These are phyloP conservation scores for Toxostoma redivivum DNA, from an alignment of 2,113 vertebrate genomes.

Conservation along the genomic window DNA sequence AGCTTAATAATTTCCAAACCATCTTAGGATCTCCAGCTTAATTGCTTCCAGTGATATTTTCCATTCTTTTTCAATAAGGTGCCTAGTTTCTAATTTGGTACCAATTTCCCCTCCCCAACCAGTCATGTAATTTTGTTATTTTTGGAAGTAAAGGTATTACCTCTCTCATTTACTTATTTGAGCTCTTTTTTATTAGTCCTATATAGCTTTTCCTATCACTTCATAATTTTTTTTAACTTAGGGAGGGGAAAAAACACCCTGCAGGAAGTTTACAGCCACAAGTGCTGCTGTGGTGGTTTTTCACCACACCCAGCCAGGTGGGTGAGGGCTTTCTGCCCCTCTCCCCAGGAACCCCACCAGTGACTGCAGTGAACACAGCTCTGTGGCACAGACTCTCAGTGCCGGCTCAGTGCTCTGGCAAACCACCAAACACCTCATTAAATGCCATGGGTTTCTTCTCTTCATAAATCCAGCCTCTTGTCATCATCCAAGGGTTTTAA, in stretches of 20 bases:
- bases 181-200: not conserved
- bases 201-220: not conserved
- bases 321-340: not conserved
- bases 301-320: not conserved
- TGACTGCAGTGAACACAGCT: accelerated
- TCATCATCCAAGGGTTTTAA: not conserved
- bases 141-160: not conserved
- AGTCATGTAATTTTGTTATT: not conserved
- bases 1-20: not conserved
- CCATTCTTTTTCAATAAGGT: not conserved
- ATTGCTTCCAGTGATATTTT: not conserved
- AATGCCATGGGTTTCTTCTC: not conserved
- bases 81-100: not conserved
- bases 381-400: accelerated
- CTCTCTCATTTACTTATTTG: not conserved
- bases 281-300: not conserved
- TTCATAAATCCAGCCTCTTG: not conserved
- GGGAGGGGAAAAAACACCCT: accelerated
- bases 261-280: not conserved
- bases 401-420: not conserved
- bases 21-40: not conserved
- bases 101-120: not conserved
- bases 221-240: not conserved
- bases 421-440: not conserved
- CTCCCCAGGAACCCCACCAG: not conserved